phyloP scores from a whole-genome alignment of 2,888 invertebrate genomes.

The Dyspetes luteomarginatus region DNA sequence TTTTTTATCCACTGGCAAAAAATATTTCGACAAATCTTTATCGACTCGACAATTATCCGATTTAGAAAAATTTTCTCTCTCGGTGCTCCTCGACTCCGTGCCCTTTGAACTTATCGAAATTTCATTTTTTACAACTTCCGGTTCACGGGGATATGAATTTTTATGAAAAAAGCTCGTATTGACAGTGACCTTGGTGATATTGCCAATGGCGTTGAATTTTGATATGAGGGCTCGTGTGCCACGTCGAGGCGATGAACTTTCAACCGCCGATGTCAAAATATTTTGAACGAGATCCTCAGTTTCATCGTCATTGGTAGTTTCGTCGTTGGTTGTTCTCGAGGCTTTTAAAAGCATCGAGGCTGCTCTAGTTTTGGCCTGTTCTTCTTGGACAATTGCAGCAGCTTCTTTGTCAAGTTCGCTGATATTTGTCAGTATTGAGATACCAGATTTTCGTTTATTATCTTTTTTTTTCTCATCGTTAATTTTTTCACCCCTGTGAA shows the following conservation, averaged over 20 bases:
- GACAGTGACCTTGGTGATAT: slow-evolving; percentile 85
- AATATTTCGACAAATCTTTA: slow-evolving; percentile 77
- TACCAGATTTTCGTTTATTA: slow-evolving; percentile 85
- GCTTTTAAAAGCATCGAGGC: slow-evolving; percentile 76
- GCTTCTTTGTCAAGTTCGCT: slow-evolving; percentile 92
- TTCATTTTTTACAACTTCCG: slow-evolving; percentile 23
- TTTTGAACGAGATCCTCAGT: slow-evolving; percentile 75
- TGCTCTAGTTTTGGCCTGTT: slow-evolving; percentile 81
- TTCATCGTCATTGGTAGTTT: slow-evolving; percentile 67
- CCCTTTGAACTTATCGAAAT: slow-evolving; percentile 57
- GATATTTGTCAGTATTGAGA: slow-evolving; percentile 89
- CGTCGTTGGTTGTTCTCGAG: slow-evolving; percentile 46
- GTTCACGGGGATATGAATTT: slow-evolving; percentile 70
- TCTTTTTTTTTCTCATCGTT: slow-evolving; percentile 78
- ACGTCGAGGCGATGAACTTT: slow-evolving; percentile 76
- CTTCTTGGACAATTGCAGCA: slow-evolving; percentile 88
- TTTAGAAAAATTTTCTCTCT: slow-evolving; percentile 40
- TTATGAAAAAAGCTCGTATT: slow-evolving; percentile 84
- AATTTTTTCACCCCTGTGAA: slow-evolving; percentile 74
- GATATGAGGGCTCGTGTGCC: slow-evolving; percentile 86
- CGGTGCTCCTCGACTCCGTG: slow-evolving; percentile 64
- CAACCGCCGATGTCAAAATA: slow-evolving; percentile 76
- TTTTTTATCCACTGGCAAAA: slow-evolving; percentile 69
- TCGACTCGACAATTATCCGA: slow-evolving; percentile 63
- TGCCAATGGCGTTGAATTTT: slow-evolving; percentile 87